Conservation (phyloP, 2,113 vertebrate species). For the Shinisaurus crocodilurus region DNA sequence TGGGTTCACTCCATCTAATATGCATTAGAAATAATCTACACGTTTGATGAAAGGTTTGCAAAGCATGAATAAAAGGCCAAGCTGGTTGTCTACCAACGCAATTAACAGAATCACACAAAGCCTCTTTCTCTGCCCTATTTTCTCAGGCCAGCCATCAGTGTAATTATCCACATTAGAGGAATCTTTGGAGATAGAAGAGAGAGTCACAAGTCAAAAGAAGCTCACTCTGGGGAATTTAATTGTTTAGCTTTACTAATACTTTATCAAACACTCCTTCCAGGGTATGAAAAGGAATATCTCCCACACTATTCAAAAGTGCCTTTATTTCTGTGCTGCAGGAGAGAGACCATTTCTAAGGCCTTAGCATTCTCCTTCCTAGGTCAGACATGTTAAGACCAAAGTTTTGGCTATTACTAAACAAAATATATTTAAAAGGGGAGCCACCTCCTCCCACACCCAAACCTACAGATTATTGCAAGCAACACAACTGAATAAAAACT, state of each 20-base stretch:
- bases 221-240: conserved; percentile 47
- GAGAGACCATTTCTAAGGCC: background rate
- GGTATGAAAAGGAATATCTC: conserved; percentile 36
- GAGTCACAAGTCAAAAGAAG: conserved; percentile 58
- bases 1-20: conserved; percentile 60
- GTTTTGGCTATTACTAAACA: background rate
- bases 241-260: conserved; percentile 59
- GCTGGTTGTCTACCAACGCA: conserved; percentile 64
- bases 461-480: background rate
- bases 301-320: background rate
- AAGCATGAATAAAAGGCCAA: conserved; percentile 62
- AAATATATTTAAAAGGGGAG: background rate
- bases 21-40: conserved; percentile 62
- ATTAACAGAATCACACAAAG: conserved; percentile 69
- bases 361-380: background rate
- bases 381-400: conserved; percentile 9
- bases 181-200: conserved; percentile 51
- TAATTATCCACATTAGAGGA: conserved; percentile 66
- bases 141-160: conserved; percentile 57
- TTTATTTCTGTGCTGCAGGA: background rate
- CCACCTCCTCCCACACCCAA: background rate
- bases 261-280: conserved; percentile 42
- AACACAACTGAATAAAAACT: background rate
- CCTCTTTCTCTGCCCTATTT: conserved; percentile 58
- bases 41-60: conserved; percentile 65